Conservation (phyloP, 2,797 vertebrate species). For the Echiichthys vipera region DNA sequence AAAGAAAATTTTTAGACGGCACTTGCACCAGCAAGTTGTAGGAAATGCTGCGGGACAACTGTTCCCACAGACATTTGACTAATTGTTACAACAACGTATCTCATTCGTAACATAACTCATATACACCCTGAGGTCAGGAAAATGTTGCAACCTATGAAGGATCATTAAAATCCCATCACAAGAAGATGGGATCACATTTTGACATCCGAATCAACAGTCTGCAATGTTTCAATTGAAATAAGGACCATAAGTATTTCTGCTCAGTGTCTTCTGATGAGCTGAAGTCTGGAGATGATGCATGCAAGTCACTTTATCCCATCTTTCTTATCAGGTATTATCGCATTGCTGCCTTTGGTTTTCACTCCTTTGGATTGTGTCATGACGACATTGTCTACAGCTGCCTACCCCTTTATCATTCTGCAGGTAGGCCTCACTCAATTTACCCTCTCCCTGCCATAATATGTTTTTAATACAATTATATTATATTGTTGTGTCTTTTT, state of each 20-base stretch:
- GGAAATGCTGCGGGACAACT: background rate
- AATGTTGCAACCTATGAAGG: background rate
- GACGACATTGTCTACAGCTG: conserved; percentile 88
- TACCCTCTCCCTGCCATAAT: background rate
- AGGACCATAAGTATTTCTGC: background rate
- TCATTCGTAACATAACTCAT: background rate
- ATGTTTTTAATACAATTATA: too few species aligned
- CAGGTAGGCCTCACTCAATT: conserved; percentile 75
- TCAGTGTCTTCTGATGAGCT: background rate
- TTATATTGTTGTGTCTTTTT: background rate
- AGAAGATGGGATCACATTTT: too few species aligned
- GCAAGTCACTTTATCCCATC: background rate
- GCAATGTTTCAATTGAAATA: background rate
- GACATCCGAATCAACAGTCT: background rate
- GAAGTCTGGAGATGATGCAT: background rate
- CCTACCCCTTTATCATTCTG: conserved; percentile 91
- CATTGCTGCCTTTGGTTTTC: conserved; percentile 88
- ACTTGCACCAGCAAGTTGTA: background rate
- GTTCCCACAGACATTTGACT: background rate
- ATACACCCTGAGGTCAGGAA: background rate
- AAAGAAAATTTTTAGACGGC: background rate
- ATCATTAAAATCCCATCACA: background rate
- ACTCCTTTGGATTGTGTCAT: conserved; percentile 82
- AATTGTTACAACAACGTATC: background rate
- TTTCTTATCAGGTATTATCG: conserved; percentile 86